These are phyloP conservation scores for Gallinago jamesoni DNA, from an alignment of 2,113 vertebrate species.

Conservation along the genomic window DNA sequence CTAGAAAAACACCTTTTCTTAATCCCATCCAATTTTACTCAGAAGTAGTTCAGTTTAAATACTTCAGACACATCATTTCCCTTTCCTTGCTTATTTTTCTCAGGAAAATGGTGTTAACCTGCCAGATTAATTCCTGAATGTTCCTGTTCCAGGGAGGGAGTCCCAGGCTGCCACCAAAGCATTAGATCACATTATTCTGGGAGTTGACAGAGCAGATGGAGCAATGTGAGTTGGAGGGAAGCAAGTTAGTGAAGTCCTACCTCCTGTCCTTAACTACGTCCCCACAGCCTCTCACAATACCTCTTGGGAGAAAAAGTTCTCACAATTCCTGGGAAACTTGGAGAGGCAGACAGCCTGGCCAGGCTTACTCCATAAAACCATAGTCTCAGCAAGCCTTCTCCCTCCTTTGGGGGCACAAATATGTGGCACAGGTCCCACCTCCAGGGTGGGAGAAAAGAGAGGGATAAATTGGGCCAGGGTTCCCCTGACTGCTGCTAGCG, in stretches of 20 bases:
- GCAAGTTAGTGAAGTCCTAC: background rate
- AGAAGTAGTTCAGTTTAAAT: background rate
- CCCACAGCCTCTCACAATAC: background rate
- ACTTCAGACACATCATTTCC: background rate
- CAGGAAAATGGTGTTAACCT: background rate
- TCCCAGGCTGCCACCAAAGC: background rate
- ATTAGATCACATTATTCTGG: background rate
- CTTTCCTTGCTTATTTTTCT: background rate
- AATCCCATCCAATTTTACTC: background rate
- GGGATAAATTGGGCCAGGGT: background rate
- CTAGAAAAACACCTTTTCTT: background rate
- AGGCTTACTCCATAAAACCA: background rate
- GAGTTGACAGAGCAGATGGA: background rate
- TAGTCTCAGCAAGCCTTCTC: background rate
- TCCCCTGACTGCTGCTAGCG: background rate
- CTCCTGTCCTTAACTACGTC: background rate
- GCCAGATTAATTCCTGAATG: background rate
- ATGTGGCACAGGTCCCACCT: slow-evolving; percentile 26
- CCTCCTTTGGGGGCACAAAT: slow-evolving; percentile 27
- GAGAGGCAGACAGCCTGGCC: background rate
- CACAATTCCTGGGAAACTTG: slow-evolving; percentile 33
- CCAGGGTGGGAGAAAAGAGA: background rate
- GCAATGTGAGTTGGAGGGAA: background rate
- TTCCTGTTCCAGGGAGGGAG: background rate
- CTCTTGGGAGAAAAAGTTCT: slow-evolving; percentile 18